phyloP scores from a whole-genome alignment of 2,797 vertebrate genomes.

The Falco novaeseelandiae region DNA sequence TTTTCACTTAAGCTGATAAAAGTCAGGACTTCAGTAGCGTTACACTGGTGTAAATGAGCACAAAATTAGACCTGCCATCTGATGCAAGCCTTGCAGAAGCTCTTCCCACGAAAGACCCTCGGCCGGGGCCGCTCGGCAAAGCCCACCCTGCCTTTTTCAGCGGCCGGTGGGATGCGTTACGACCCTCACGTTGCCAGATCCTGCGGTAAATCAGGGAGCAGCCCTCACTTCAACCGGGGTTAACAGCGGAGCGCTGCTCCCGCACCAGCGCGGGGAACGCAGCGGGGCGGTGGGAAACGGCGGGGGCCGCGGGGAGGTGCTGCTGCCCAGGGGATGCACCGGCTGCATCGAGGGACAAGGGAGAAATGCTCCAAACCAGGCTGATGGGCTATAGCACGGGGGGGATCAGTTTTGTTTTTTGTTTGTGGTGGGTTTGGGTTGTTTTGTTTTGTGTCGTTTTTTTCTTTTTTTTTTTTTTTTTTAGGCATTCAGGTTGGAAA shows the following conservation, averaged over 20 bases:
- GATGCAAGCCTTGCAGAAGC: background rate
- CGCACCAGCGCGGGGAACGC: background rate
- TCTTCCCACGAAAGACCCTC: background rate
- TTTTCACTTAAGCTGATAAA: background rate
- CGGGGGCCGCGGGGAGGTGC: constrained; percentile 68
- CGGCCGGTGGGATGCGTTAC: background rate
- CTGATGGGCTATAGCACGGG: background rate
- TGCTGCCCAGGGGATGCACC: constrained; percentile 34
- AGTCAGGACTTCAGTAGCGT: background rate
- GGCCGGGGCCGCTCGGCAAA: fast-evolving
- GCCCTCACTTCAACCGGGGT: background rate
- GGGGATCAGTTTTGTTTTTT: no score
- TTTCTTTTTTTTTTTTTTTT: background rate
- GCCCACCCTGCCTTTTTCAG: fast-evolving
- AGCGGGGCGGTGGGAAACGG: no score
- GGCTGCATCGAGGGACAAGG: background rate
- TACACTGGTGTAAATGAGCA: background rate
- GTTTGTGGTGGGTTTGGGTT: no score
- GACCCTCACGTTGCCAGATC: no score
- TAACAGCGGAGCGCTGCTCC: background rate
- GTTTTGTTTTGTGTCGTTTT: no score
- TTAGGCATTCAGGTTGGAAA: background rate
- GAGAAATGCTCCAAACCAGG: background rate
- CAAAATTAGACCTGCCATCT: background rate
- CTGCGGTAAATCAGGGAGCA: background rate